A percentile compares a stretch with the other conserved stretches of the same genome.
phyloP scores from a whole-genome alignment of 2,888 invertebrate genomes.

The Pterostichus madidus region DNA sequence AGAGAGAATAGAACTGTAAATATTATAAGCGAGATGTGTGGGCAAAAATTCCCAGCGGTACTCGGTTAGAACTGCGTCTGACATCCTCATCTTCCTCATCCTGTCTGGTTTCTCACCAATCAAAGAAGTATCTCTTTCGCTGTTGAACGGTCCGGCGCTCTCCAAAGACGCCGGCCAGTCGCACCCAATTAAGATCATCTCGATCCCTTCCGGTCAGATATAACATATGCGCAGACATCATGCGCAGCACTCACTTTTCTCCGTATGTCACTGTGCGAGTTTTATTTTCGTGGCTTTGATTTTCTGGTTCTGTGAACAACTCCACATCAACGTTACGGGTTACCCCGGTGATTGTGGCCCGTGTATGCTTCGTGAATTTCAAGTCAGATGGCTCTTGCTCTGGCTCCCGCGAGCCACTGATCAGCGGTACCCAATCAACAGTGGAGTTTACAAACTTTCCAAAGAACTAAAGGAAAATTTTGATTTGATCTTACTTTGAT shows the following conservation, averaged over 20 bases:
- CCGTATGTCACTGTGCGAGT: slow-evolving; percentile 52
- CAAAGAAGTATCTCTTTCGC: slow-evolving; percentile 47
- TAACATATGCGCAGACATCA: neutral
- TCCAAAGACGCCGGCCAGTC: slow-evolving; percentile 25
- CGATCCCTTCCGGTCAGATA: slow-evolving; percentile 23
- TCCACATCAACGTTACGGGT: slow-evolving; percentile 62
- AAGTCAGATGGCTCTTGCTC: slow-evolving; percentile 20
- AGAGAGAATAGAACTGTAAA: too few species aligned
- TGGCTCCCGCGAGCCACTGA: slow-evolving; percentile 19
- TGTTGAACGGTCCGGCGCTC: neutral
- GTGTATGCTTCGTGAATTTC: slow-evolving; percentile 63
- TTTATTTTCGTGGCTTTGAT: slow-evolving; percentile 63
- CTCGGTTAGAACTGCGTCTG: slow-evolving; percentile 7
- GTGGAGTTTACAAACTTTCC: slow-evolving; percentile 12
- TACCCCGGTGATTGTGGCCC: slow-evolving; percentile 62
- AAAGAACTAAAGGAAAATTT: slow-evolving; percentile 29
- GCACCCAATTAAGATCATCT: slow-evolving; percentile 63
- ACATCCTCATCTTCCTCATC: slow-evolving; percentile 24
- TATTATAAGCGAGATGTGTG: too few species aligned
- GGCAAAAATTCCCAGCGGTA: too few species aligned
- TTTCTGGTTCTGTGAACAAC: slow-evolving; percentile 64
- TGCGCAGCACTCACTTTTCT: slow-evolving; percentile 6
- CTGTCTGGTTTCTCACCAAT: slow-evolving; percentile 13
- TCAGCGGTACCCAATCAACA: slow-evolving; percentile 59
- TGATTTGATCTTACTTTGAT: slow-evolving; percentile 51